phyloP scores from a whole-genome alignment of 2,113 vertebrate species.

The Sporophila hypoxantha region DNA sequence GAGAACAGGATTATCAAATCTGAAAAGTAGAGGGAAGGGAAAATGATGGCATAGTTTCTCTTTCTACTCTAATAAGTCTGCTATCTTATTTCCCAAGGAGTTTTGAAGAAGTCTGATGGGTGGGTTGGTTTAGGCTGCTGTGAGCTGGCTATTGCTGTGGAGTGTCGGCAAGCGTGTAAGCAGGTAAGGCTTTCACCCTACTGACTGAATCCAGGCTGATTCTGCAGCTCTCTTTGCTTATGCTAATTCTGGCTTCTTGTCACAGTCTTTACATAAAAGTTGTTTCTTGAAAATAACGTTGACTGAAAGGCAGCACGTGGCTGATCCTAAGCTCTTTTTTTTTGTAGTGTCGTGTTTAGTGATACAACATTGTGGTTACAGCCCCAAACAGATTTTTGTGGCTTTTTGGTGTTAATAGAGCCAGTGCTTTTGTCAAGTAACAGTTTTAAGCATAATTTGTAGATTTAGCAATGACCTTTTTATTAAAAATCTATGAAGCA shows the following conservation, averaged over 20 bases:
- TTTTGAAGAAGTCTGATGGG: conserved; percentile 89
- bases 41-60: background rate
- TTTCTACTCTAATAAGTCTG: background rate
- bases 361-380: background rate
- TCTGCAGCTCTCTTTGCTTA: background rate
- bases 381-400: background rate
- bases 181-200: conserved; percentile 73
- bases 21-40: background rate
- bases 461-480: background rate
- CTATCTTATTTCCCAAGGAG: conserved; percentile 74
- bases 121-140: conserved; percentile 98
- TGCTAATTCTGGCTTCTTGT: background rate
- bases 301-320: background rate
- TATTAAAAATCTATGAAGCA: background rate
- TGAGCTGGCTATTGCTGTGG: conserved; percentile 89
- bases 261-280: background rate
- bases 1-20: background rate
- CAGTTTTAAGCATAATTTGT: background rate
- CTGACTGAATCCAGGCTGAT: background rate
- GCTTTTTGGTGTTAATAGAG: background rate
- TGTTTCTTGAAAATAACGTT: background rate
- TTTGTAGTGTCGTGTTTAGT: background rate
- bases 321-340: background rate
- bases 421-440: background rate
- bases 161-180: conserved; percentile 90